Conservation (phyloP, 1,140 invertebrate genomes). For the Cydia pomonella region DNA sequence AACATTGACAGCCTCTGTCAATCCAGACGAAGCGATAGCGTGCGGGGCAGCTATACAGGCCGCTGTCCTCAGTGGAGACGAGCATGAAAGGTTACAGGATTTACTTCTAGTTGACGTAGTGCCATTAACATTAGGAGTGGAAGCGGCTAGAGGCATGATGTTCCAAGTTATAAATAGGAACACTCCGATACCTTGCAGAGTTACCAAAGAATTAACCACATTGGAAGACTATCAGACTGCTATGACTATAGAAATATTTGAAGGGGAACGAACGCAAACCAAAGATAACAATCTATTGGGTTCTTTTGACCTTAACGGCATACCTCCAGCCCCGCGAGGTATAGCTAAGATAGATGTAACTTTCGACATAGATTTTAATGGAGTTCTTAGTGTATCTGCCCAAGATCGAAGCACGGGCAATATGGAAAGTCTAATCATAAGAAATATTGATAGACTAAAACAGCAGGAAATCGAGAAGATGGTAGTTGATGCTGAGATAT, state of each 20-base stretch:
- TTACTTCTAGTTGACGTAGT: constrained; percentile 80
- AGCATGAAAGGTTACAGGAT: constrained; percentile 74
- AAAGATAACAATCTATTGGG: constrained; percentile 65
- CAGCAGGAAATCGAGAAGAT: constrained; percentile 80
- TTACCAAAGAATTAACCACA: constrained; percentile 63
- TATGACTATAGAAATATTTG: constrained; percentile 67
- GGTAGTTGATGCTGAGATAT: constrained; percentile 83
- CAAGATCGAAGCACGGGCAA: constrained; percentile 74
- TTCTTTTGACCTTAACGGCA: constrained; percentile 57
- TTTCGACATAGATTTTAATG: constrained; percentile 61
- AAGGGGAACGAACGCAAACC: constrained; percentile 62
- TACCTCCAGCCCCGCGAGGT: constrained; percentile 62
- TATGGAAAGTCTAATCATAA: constrained; percentile 74
- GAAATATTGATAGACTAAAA: constrained; percentile 71
- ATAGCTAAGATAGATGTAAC: constrained; percentile 61
- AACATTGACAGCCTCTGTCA: constrained; percentile 72
- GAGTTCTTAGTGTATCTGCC: constrained; percentile 80
- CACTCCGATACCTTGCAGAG: constrained; percentile 84
- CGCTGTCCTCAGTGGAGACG: constrained; percentile 75
- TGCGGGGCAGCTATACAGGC: constrained; percentile 79
- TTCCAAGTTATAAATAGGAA: constrained; percentile 84
- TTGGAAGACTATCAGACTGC: constrained; percentile 61
- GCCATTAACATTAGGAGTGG: constrained; percentile 82
- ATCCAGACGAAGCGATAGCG: constrained; percentile 80
- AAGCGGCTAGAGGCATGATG: constrained; percentile 83